phyloP scores from a whole-genome alignment of 2,797 vertebrate genomes.

The Oreonectes daqikongensis region DNA sequence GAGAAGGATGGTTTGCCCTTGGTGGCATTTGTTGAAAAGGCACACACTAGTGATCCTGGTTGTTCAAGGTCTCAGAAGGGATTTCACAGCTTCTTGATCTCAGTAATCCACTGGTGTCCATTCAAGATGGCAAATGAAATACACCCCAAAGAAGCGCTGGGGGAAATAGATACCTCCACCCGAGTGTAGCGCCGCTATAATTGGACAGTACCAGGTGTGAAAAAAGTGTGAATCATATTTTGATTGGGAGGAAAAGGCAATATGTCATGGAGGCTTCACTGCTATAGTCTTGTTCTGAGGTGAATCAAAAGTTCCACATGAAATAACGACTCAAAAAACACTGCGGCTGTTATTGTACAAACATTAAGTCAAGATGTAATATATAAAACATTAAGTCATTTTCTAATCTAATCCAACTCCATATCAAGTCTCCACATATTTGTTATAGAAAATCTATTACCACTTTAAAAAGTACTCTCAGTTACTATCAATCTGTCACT shows the following conservation, averaged over 20 bases:
- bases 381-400: no score
- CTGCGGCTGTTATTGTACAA: no score
- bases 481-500: conserved; percentile 17
- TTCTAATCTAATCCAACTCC: no score
- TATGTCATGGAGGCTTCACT: conserved; percentile 36
- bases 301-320: conserved; percentile 22
- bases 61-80: conserved; percentile 70
- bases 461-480: conserved; percentile 3
- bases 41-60: conserved; percentile 70
- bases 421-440: no score
- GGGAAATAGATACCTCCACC: conserved; percentile 61
- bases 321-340: background rate
- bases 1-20: conserved; percentile 60
- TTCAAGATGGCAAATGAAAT: conserved; percentile 76
- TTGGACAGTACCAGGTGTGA: conserved; percentile 44
- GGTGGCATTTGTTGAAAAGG: conserved; percentile 67
- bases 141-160: conserved; percentile 63
- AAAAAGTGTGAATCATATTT: conserved; percentile 31
- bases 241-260: conserved; percentile 38
- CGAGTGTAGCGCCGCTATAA: conserved; percentile 31
- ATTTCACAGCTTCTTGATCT: conserved; percentile 79
- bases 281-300: conserved; percentile 27
- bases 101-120: conserved; percentile 73
- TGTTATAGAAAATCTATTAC: background rate
- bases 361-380: background rate